These are phyloP conservation scores for Siphamia tubifer DNA, from an alignment of 2,113 vertebrate genomes.

Conservation along the genomic window DNA sequence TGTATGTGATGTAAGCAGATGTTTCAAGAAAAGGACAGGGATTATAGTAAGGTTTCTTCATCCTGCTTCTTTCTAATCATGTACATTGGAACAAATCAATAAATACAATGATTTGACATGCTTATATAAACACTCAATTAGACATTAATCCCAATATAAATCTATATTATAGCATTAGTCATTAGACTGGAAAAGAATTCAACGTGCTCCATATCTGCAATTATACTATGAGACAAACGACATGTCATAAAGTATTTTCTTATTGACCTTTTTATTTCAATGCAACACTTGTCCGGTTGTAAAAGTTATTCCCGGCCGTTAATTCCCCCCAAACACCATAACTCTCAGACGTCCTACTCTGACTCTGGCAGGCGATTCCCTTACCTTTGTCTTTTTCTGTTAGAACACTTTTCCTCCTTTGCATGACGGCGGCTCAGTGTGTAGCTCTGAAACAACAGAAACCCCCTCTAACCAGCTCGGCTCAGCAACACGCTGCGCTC, in stretches of 20 bases:
- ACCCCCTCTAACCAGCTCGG: constrained; percentile 6
- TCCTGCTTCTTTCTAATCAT: too few species aligned
- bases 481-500: constrained; percentile 36
- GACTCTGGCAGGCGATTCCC: neutral
- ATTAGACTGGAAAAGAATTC: too few species aligned
- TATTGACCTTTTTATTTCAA: constrained; percentile 56
- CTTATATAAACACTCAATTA: too few species aligned
- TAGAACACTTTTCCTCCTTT: neutral
- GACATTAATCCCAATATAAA: too few species aligned
- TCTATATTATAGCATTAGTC: too few species aligned
- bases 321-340: constrained; percentile 9
- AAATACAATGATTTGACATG: too few species aligned
- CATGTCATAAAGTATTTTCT: constrained; percentile 26
- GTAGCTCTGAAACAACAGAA: neutral
- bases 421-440: neutral
- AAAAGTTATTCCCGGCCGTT: constrained; percentile 32
- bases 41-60: too few species aligned
- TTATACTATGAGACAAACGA: too few species aligned
- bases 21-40: too few species aligned
- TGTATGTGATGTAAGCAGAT: too few species aligned
- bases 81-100: too few species aligned
- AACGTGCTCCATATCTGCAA: too few species aligned
- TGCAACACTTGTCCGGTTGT: constrained; percentile 24
- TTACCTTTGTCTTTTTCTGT: neutral
- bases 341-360: constrained; percentile 1